These are phyloP conservation scores for Cepaea nemoralis DNA, from an alignment of 1,140 invertebrate species.

Conservation along the genomic window DNA sequence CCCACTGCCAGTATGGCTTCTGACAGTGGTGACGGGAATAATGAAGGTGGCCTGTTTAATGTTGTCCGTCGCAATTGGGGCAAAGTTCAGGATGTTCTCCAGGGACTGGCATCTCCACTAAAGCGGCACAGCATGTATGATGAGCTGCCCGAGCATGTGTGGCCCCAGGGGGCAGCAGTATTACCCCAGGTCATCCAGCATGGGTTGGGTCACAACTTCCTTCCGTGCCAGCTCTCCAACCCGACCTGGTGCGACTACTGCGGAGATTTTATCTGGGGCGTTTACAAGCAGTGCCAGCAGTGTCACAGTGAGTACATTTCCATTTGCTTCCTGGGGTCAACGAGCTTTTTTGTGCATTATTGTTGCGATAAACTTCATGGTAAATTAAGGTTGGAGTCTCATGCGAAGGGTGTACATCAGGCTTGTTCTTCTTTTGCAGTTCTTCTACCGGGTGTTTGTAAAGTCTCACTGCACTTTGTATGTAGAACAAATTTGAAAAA, in stretches of 20 bases:
- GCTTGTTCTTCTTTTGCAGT: no score
- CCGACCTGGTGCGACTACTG: constrained; percentile 75
- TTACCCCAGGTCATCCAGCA: constrained; percentile 58
- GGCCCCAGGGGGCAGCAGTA: constrained; percentile 57
- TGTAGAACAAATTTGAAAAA: no score
- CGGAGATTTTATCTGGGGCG: constrained; percentile 74
- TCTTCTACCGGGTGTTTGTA: no score
- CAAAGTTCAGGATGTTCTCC: constrained; percentile 50
- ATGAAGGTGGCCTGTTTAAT: constrained; percentile 29
- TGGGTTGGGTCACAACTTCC: constrained; percentile 65
- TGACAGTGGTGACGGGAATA: constrained; percentile 21
- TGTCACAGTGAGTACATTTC: constrained; percentile 69
- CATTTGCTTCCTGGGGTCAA: constrained; percentile 30
- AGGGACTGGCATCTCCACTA: constrained; percentile 47
- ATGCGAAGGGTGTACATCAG: no score
- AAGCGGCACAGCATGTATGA: constrained; percentile 40
- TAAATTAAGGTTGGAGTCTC: no score
- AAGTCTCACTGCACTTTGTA: no score
- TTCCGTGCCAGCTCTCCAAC: constrained; percentile 64
- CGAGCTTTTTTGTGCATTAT: no score
- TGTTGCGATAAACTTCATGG: no score
- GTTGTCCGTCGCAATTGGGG: constrained; percentile 23
- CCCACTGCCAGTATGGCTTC: constrained; percentile 39
- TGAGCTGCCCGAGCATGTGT: constrained; percentile 37
- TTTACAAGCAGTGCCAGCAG: constrained; percentile 70